Base-by-base conservation (phyloP, 2,113 vertebrate species). In the Mus spicilegus region DNA sequence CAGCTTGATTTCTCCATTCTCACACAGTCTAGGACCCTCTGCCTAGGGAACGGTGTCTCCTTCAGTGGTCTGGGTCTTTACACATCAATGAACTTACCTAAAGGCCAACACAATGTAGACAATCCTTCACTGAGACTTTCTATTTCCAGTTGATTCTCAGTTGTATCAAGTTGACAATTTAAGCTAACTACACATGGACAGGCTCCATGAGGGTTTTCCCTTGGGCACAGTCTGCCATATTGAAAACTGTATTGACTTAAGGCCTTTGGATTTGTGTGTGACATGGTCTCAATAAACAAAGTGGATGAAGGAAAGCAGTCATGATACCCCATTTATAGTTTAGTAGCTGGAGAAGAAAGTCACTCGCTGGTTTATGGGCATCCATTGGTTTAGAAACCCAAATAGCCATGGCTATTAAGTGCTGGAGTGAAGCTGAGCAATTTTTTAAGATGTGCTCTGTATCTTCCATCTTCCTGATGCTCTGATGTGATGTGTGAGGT, bases 301-400 rank as follows among this genome's bases (percentile, higher is more conserved):
- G 28, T 17, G 5, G 19, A 1, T 3, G 8, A 3, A 42, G 70
- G 5, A 3, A 36, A 72, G 3, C 1, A n/a, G 73, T 22, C 1
- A 0, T 0, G 4, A 1, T 3, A 5, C 1, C 13, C 14, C 1
- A 3, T 1, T 33, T 5, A 1, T 6, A 2, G 36, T 19, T 14
- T 28, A 5, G 14, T 78, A 39, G 0, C 24, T 14, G 13, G 77
- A 26, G 42, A 39, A 30, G 0, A 1, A 39, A 49, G 30, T 4
- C 0, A 16, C 0, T 0, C 36, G 39, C 9, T 28, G 75, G 54
- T 51, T 14, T 82, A 61, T 1, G 20, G 65, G 36, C 5, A 13
- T 8, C 39, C 28, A 1, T 19, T 54, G 49, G 84, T 17, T 42
- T 28, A 2, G 56, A 58, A 33, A 24, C 19, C 24, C 61, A 22